Conservation (phyloP, 2,113 vertebrate species). For the Naja naja region DNA sequence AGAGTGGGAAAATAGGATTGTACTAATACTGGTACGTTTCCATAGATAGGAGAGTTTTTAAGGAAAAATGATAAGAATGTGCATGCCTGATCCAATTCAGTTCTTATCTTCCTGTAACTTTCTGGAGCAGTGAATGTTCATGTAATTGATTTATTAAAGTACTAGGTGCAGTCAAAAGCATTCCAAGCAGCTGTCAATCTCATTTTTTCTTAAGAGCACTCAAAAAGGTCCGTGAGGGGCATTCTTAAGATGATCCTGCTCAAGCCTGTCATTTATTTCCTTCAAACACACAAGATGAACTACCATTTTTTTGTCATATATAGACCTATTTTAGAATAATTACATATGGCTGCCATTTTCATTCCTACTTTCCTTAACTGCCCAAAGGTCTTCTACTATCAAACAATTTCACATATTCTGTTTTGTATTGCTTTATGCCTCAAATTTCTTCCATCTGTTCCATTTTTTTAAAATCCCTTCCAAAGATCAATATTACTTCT, state of each 20-base stretch:
- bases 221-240: not conserved
- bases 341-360: not conserved
- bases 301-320: not conserved
- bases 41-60: not conserved
- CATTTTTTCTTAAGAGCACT: not conserved
- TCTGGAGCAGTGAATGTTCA: not conserved
- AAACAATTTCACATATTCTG: not conserved
- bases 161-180: not conserved
- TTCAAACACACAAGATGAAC: not conserved
- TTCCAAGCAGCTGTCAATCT: not conserved
- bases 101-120: not conserved
- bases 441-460: not conserved
- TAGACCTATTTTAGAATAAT: not conserved
- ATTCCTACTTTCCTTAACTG: not conserved
- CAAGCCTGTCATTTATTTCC: not conserved
- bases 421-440: not conserved
- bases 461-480: not conserved
- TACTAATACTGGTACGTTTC: too few species aligned
- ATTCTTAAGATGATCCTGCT: not conserved
- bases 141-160: not conserved
- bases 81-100: not conserved
- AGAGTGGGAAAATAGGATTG: not conserved
- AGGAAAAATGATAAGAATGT: not conserved
- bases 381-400: not conserved
- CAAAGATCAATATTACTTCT: not conserved